These are phyloP conservation scores for Xenus cinereus DNA, from an alignment of 2,113 vertebrate genomes.

Conservation along the genomic window DNA sequence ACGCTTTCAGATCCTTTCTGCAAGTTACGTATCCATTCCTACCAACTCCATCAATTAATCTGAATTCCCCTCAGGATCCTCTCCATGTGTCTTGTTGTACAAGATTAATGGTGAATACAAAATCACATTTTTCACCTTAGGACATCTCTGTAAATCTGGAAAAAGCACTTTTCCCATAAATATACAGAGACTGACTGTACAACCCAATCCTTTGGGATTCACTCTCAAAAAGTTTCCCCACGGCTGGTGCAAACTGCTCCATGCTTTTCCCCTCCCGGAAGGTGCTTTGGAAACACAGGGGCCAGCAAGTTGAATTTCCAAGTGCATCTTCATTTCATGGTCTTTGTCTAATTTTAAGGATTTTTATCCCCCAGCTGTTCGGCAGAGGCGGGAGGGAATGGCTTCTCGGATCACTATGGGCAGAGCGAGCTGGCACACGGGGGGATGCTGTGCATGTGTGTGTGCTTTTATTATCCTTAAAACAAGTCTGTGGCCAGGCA, in stretches of 20 bases:
- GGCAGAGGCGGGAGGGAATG: neutral
- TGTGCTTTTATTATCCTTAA: neutral
- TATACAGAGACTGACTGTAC: neutral
- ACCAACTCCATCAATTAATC: neutral
- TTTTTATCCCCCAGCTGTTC: neutral
- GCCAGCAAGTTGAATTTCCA: neutral
- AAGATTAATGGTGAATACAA: neutral
- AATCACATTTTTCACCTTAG: conserved; percentile 21
- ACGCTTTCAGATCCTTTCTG: neutral
- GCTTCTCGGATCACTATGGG: neutral
- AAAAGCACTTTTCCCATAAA: neutral
- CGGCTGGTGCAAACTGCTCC: neutral
- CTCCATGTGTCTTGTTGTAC: neutral
- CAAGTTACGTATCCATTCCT: neutral
- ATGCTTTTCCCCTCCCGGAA: neutral
- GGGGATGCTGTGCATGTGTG: neutral
- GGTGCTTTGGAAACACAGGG: neutral
- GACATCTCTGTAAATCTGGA: neutral
- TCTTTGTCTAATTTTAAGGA: neutral
- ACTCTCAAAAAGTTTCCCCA: neutral
- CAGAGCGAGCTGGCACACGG: neutral
- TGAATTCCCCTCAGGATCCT: neutral
- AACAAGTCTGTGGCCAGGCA: neutral
- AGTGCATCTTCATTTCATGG: neutral
- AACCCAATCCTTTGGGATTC: neutral